These are phyloP conservation scores for Catharus bicknelli DNA, from an alignment of 2,113 vertebrate genomes.

Conservation along the genomic window DNA sequence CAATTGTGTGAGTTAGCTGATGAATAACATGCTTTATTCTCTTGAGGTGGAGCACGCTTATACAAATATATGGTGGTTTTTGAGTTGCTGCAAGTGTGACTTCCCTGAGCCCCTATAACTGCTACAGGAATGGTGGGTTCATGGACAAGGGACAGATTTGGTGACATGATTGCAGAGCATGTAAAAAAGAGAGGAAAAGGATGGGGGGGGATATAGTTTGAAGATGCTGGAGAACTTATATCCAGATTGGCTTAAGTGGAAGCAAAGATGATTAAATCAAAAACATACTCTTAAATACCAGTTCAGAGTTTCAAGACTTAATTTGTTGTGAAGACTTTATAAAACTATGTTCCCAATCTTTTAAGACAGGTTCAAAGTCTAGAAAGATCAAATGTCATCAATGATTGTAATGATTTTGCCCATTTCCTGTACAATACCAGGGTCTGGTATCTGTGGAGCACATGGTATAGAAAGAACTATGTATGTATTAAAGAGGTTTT, in stretches of 20 bases:
- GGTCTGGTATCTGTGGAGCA: background rate
- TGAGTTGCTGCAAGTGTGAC: background rate
- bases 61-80: background rate
- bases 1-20: background rate
- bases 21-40: background rate
- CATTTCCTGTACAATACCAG: background rate
- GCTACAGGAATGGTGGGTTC: background rate
- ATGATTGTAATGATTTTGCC: background rate
- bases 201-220: background rate
- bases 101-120: background rate
- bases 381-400: background rate
- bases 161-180: background rate
- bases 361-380: background rate
- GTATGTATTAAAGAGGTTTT: background rate
- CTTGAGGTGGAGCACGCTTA: background rate
- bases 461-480: background rate
- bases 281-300: background rate
- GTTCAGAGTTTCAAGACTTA: background rate
- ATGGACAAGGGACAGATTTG: background rate
- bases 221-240: background rate
- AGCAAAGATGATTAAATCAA: background rate
- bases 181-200: background rate
- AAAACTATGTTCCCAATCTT: background rate
- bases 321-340: background rate
- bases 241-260: background rate